phyloP scores from a whole-genome alignment of 2,113 vertebrate species.

The Passer domesticus region DNA sequence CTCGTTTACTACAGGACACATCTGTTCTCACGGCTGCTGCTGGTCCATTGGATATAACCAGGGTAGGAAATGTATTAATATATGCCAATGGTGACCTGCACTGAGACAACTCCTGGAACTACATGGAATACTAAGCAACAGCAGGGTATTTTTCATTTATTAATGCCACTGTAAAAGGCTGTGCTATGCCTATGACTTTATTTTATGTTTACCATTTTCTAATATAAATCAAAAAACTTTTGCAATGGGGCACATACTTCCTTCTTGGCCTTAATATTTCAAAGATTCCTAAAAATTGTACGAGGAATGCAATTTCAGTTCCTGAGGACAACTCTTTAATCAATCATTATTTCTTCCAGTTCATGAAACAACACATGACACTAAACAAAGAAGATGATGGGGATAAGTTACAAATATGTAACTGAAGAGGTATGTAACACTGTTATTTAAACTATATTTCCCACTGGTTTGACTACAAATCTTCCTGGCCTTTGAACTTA shows the following conservation, averaged over 20 bases:
- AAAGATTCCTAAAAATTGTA: not conserved
- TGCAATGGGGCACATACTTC: not conserved
- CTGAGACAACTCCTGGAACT: not conserved
- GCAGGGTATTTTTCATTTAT: not conserved
- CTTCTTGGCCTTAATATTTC: not conserved
- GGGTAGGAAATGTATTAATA: not conserved
- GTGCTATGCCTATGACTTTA: not conserved
- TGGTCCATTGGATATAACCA: not conserved
- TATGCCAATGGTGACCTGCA: not conserved
- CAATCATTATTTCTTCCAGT: not conserved
- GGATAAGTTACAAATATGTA: not conserved
- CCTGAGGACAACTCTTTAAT: not conserved
- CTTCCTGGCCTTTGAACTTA: not conserved
- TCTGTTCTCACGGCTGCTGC: not conserved
- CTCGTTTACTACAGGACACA: not conserved
- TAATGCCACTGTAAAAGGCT: not conserved
- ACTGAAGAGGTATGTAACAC: not conserved
- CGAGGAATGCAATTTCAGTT: not conserved
- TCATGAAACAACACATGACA: not conserved
- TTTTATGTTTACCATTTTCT: not conserved
- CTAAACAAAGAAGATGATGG: not conserved
- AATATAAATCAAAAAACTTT: not conserved
- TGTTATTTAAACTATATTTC: not conserved
- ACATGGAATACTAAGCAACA: not conserved
- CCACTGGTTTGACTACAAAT: not conserved